Percentiles rank a stretch among this genome's conserved stretches.
Evolutionary conservation across 2,113 vertebrate genomes (phyloP).

Genomic region (Pardalotus punctatus): DNA sequence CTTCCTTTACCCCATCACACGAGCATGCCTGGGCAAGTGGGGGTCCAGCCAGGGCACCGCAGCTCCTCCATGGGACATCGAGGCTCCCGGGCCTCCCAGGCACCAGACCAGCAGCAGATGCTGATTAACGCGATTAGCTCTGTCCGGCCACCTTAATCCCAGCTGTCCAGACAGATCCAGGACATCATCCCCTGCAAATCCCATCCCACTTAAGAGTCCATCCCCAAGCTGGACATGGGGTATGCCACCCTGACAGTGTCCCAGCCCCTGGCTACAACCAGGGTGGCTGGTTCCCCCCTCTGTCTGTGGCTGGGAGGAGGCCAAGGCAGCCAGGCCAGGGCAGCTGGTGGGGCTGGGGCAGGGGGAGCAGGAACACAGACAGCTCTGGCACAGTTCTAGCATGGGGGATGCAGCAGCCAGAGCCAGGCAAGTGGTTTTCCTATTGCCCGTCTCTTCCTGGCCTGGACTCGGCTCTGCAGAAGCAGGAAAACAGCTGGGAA

Average conservation of each 20-base stretch:
- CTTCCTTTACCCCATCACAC: fast-evolving
- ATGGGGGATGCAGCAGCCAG: fast-evolving
- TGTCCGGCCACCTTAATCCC: neutral
- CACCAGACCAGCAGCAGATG: neutral
- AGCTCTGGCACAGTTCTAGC: neutral
- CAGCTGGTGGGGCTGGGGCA: neutral
- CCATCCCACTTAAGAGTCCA: neutral
- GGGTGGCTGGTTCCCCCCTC: neutral
- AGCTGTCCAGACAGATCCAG: neutral
- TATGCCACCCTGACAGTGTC: neutral
- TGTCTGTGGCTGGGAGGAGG: neutral
- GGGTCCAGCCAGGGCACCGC: neutral
- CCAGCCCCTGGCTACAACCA: no score
- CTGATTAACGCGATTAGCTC: neutral
- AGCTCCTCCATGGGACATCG: fast-evolving
- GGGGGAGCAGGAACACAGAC: neutral
- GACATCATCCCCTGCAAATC: neutral
- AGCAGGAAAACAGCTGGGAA: neutral
- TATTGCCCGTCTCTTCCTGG: neutral
- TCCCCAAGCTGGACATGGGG: neutral
- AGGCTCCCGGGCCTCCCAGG: neutral
- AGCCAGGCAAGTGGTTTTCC: neutral
- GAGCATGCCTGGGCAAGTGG: fast-evolving
- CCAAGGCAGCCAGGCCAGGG: neutral
- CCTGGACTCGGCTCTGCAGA: neutral